phyloP scores from a whole-genome alignment of 1,140 invertebrate species.

The Brachionus calyciflorus region DNA sequence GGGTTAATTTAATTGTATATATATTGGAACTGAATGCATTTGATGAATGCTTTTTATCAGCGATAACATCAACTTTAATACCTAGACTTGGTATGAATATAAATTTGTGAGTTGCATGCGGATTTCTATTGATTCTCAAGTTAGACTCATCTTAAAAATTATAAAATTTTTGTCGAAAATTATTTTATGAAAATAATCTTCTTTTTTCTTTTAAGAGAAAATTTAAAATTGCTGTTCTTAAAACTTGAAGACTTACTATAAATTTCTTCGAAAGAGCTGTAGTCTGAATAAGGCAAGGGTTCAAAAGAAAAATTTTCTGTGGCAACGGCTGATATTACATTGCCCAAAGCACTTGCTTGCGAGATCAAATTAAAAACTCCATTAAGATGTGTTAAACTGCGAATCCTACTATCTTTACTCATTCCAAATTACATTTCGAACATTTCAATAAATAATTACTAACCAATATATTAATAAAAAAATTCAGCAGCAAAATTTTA shows the following conservation, averaged over 20 bases:
- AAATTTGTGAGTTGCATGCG: not conserved
- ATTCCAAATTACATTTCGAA: too few relatives aligned
- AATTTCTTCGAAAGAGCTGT: not conserved
- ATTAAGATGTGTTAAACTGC: too few relatives aligned
- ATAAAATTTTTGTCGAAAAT: not conserved
- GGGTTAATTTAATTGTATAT: not conserved
- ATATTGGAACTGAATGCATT: not conserved
- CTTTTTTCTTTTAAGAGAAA: too few relatives aligned
- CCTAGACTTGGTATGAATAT: not conserved
- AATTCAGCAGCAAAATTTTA: too few relatives aligned
- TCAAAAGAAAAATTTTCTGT: conserved; percentile 8
- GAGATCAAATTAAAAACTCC: not conserved
- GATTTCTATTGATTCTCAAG: not conserved
- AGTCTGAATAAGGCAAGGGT: conserved; percentile 5
- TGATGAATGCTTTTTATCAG: not conserved
- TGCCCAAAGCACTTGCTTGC: not conserved
- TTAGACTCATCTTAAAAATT: not conserved
- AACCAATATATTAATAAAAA: too few relatives aligned
- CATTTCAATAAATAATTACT: too few relatives aligned
- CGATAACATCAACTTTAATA: not conserved
- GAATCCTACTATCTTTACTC: too few relatives aligned
- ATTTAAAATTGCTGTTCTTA: not conserved
- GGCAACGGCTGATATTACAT: not conserved
- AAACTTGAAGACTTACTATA: not conserved
- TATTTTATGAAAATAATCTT: too few relatives aligned